Base-by-base conservation (phyloP, 2,888 invertebrate genomes). In the Erpobdella octoculata region DNA sequence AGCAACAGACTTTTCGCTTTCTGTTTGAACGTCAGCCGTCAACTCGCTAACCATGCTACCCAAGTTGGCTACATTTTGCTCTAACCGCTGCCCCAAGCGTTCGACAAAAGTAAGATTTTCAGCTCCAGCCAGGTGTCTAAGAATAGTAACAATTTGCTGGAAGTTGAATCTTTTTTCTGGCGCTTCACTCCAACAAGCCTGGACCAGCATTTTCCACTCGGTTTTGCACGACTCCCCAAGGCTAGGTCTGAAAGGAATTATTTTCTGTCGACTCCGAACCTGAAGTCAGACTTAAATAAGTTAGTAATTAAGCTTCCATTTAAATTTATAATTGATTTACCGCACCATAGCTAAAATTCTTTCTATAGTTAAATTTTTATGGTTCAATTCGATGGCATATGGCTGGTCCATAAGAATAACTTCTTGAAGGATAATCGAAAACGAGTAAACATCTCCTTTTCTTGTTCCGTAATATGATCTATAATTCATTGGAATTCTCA, bases 341-440 rank as follows among this genome's bases (percentile, higher is more conserved):
- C 53, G n/a, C 21, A 68, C 68, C 5, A 8, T 38, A 21, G 46
- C 68, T 3, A 69, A 58, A 46, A 69, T 69, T 28, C 35, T 33
- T 3, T n/a, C 35, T 9, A 69, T 33, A 5, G 25, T 31, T n/a
- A 48, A n/a, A 0, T 33, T 53, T 33, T 31, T 35, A n/a, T 65
- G 21, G 9, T 67, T 66, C 15, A 71, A 28, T 38, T 66, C 71
- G 18, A 62, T 36, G 31, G 70, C 70, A 36, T 68, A 72, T 15
- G 72, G 72, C 35, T 28, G 36, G 36, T 72, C 70, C 46, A 70
- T 62, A 25, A 72, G 53, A 4, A 65, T 70, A 9, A 70, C 65
- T 25, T 72, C 72, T 37, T 72, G 72, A 33, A 72, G 31, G 15
- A 72, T 72, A 58, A 72, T 70, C 18, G 35, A 70, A 41, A 70